A percentile compares a stretch with the other conserved stretches of the same genome.
phyloP scores from a whole-genome alignment of 2,113 vertebrate genomes.

The Pterophyllum scalare region DNA sequence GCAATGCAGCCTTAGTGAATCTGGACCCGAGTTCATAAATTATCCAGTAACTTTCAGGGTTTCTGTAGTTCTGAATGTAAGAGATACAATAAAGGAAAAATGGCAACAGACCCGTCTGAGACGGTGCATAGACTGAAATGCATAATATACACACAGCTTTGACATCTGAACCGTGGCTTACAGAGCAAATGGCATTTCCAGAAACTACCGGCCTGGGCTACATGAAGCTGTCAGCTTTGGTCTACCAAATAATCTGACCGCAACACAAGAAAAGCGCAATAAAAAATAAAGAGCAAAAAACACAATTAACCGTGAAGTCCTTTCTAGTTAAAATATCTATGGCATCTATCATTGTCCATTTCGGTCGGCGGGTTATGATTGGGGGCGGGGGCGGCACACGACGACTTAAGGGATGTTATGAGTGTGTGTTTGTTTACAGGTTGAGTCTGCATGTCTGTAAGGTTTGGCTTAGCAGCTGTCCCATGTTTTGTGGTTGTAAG shows the following conservation, averaged over 20 bases:
- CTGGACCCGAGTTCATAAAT: slow-evolving; percentile 20
- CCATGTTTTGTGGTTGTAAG: background rate
- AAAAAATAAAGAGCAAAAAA: background rate
- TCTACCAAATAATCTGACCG: background rate
- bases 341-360: background rate
- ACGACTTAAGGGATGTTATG: slow-evolving; percentile 22
- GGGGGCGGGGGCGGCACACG: slow-evolving; percentile 5
- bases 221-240: slow-evolving; percentile 48
- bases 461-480: background rate
- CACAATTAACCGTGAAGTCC: background rate
- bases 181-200: slow-evolving; percentile 19
- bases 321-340: background rate
- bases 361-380: background rate
- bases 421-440: slow-evolving; percentile 2
- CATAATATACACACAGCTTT: slow-evolving; percentile 12
- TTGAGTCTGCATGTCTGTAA: slow-evolving; percentile 7
- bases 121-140: slow-evolving; percentile 29
- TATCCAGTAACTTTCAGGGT: background rate
- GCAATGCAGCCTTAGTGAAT: slow-evolving; percentile 32
- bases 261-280: background rate
- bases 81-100: background rate
- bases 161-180: slow-evolving; percentile 27
- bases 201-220: slow-evolving; percentile 10
- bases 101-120: slow-evolving; percentile 7
- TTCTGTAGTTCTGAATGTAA: background rate